phyloP scores from a whole-genome alignment of 2,888 invertebrate genomes.

The Trachelus troglodyta region DNA sequence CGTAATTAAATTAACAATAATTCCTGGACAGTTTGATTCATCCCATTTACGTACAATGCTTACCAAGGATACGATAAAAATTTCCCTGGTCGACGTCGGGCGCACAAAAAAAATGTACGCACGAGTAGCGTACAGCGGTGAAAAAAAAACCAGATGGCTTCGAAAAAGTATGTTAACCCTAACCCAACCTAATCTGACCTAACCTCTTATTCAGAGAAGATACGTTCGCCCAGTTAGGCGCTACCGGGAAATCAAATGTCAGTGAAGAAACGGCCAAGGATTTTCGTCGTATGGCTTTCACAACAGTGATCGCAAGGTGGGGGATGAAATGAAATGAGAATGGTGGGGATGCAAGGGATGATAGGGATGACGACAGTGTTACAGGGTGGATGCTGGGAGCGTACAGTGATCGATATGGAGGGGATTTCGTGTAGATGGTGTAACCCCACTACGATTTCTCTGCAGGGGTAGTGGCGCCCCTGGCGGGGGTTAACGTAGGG shows the following conservation, averaged over 20 bases:
- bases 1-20: neutral
- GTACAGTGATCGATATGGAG: slow-evolving; percentile 54
- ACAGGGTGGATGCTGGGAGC: slow-evolving; percentile 30
- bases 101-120: neutral
- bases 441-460: neutral
- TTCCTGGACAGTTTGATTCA: neutral
- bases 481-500: slow-evolving; percentile 1
- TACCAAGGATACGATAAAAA: neutral
- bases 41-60: neutral
- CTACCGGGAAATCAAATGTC: neutral
- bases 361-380: slow-evolving; percentile 34
- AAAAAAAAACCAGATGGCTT: neutral
- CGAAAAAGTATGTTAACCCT: neutral
- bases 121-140: neutral
- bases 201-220: neutral
- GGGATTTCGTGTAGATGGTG: slow-evolving; percentile 22
- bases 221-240: neutral
- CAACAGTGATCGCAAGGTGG: neutral
- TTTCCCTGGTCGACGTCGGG: neutral
- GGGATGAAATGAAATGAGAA: neutral
- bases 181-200: neutral
- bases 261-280: slow-evolving; percentile 5
- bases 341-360: slow-evolving; percentile 12
- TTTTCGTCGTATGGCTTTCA: slow-evolving; percentile 15
- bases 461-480: neutral